Conservation (phyloP, 2,113 vertebrate species). For the Sciurus niger region DNA sequence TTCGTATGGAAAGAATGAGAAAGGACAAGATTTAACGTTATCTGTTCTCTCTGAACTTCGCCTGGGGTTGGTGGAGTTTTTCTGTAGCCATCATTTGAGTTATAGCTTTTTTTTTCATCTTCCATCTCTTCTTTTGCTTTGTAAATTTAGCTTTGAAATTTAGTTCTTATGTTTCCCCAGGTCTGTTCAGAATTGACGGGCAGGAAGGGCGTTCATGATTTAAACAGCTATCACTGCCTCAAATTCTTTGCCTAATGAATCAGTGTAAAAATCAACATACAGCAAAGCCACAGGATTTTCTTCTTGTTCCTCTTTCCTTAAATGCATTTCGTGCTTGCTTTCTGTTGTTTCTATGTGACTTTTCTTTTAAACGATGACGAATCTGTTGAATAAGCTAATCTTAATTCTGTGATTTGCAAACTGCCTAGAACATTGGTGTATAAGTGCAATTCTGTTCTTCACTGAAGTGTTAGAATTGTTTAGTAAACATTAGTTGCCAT, state of each 20-base stretch:
- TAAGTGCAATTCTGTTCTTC: background rate
- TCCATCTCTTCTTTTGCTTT: background rate
- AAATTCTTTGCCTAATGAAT: background rate
- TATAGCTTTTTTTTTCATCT: background rate
- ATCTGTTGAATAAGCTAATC: background rate
- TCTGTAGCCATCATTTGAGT: background rate
- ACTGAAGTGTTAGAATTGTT: constrained; percentile 20
- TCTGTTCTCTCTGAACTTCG: background rate
- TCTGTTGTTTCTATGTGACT: background rate
- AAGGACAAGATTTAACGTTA: background rate
- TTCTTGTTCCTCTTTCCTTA: background rate
- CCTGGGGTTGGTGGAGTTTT: background rate
- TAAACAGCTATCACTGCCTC: background rate
- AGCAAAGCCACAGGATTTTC: background rate
- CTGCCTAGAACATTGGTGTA: background rate
- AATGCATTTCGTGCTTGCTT: background rate
- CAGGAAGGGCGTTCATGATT: background rate
- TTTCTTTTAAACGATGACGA: background rate
- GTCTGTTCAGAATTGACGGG: background rate
- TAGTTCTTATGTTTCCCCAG: constrained; percentile 11
- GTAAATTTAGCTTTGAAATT: constrained; percentile 56
- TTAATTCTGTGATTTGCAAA: constrained; percentile 24
- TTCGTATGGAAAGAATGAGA: background rate
- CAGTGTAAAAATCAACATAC: background rate
- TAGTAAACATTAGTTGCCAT: background rate